Base-by-base conservation (phyloP, 1,140 invertebrate species). In the Drosophila ironensis region DNA sequence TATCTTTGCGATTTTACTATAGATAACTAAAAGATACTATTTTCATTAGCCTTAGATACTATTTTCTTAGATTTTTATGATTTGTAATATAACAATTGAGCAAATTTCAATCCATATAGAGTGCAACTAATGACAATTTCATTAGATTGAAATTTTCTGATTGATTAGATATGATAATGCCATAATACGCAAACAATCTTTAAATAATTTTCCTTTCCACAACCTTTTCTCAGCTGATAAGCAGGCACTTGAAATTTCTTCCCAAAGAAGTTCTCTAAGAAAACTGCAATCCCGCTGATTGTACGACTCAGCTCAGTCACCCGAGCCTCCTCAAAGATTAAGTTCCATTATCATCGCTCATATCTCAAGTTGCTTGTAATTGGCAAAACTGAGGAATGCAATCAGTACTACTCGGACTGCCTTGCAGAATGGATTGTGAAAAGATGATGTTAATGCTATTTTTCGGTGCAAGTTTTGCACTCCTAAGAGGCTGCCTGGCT, bases 281-380 rank as follows among this genome's bases (percentile, higher is more conserved):
- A 41, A 46, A 48, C n/a, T 64, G 16, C 16, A 44, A 44, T 28
- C n/a, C 20, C 17, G 38, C 2, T 11, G 40, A 61, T 61, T 53
- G 20, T 19, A 16, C 8, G 1, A 19, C 14, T 19, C 19, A 11
- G 22, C 22, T 28, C 40, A 22, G 25, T 27, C 12, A 28, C 12
- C 12, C 33, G 19, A 8, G 14, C 22, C 24, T 16, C 19, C 11
- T 14, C 7, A 28, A 4, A 56, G 66, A 69, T 68, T 68, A 57
- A 42, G 24, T 35, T 4, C 30, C 57, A 38, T 40, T 69, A 69
- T 69, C 66, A 69, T 19, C 11, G 17, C 16, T 44, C 66, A 59
- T 69, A 69, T 69, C 66, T 37, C 9, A 41, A 30, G 25, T 30
- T 4, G 7, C 5, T 14, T 38, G 38, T 38, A 44, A 20, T 30